phyloP scores from a whole-genome alignment of 2,888 invertebrate species.

The Pseudanteris insignis region DNA sequence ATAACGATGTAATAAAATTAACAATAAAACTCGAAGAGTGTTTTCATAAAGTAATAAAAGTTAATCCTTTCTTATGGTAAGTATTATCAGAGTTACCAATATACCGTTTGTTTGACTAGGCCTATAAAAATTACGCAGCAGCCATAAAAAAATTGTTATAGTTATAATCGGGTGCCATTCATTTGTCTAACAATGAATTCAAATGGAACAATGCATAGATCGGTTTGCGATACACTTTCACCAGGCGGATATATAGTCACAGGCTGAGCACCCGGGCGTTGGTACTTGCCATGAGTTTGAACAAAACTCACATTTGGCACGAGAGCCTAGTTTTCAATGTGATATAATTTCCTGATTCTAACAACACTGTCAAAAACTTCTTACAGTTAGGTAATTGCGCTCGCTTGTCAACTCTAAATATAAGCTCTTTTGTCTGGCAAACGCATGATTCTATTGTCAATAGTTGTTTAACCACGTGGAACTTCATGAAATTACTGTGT shows the following conservation, averaged over 20 bases:
- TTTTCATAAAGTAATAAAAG: no score
- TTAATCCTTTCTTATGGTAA: no score
- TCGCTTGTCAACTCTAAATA: no score
- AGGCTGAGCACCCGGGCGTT: slow-evolving; percentile 38
- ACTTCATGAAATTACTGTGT: background rate
- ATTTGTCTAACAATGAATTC: slow-evolving; percentile 17
- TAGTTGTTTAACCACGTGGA: background rate
- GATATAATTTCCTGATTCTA: slow-evolving; percentile 12
- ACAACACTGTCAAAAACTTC: background rate
- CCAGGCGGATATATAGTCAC: slow-evolving; percentile 45
- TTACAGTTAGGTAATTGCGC: no score
- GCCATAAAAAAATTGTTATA: background rate
- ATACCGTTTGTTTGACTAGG: no score
- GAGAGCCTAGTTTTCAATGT: slow-evolving; percentile 50
- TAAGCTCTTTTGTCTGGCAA: background rate
- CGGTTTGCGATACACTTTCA: slow-evolving; percentile 26
- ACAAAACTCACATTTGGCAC: slow-evolving; percentile 48
- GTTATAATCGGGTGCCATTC: slow-evolving; percentile 5
- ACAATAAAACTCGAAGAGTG: no score
- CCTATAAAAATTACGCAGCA: background rate
- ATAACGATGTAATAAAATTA: no score
- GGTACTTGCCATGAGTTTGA: slow-evolving; percentile 27
- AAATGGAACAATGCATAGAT: slow-evolving; percentile 20
- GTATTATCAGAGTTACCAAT: no score
- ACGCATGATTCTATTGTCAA: background rate